phyloP scores from a whole-genome alignment of 2,888 invertebrate genomes.

The Lapara coniferarum region DNA sequence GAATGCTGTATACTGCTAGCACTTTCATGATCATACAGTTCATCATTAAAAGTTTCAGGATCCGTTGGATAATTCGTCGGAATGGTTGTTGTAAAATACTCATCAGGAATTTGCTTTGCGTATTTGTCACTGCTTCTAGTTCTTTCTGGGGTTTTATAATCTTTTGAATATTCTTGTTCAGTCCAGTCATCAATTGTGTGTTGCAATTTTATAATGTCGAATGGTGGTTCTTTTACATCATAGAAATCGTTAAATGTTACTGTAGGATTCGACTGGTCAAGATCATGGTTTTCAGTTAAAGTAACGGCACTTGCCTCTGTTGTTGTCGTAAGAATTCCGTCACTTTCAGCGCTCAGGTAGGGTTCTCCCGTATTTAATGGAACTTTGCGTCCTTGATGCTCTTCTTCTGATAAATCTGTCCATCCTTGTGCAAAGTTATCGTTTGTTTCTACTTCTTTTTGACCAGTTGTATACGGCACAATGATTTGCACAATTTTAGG shows the following conservation, averaged over 20 bases:
- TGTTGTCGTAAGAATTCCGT: slow-evolving; percentile 50
- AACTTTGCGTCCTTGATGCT: slow-evolving; percentile 77
- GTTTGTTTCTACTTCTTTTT: slow-evolving; percentile 55
- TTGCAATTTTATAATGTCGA: slow-evolving; percentile 89
- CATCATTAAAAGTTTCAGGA: slow-evolving; percentile 63
- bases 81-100: slow-evolving; percentile 87
- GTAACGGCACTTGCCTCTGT: slow-evolving; percentile 55
- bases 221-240: slow-evolving; percentile 81
- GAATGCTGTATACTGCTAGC: slow-evolving; percentile 75
- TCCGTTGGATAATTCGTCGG: slow-evolving; percentile 66
- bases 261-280: slow-evolving; percentile 73
- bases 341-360: slow-evolving; percentile 52
- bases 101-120: slow-evolving; percentile 90
- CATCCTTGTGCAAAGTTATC: slow-evolving; percentile 62
- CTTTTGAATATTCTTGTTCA: slow-evolving; percentile 87
- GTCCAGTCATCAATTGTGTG: slow-evolving; percentile 95
- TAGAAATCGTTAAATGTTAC: slow-evolving; percentile 65
- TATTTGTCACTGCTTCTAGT: slow-evolving; percentile 83
- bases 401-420: slow-evolving; percentile 57
- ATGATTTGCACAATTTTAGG: slow-evolving; percentile 90
- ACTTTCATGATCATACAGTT: slow-evolving; percentile 76
- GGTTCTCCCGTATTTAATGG: slow-evolving; percentile 63
- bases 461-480: slow-evolving; percentile 88
- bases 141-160: slow-evolving; percentile 73
- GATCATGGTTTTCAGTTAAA: slow-evolving; percentile 77